phyloP scores from a whole-genome alignment of 2,113 vertebrate genomes.

The Spea bombifrons region DNA sequence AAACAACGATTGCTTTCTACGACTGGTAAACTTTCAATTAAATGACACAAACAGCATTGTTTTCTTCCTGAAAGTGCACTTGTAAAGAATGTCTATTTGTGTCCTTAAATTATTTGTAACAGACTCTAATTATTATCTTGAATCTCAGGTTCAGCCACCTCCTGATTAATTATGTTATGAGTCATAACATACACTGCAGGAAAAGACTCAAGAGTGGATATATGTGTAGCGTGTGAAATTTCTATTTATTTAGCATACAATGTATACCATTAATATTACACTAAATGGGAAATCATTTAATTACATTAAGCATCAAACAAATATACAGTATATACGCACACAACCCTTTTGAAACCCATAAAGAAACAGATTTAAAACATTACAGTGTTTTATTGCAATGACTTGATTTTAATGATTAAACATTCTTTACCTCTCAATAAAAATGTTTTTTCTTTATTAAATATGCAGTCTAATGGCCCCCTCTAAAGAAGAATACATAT shows the following conservation, averaged over 20 bases:
- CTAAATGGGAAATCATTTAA: background rate
- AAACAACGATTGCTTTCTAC: background rate
- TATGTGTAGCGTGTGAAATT: no score
- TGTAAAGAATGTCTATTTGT: background rate
- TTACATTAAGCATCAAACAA: no score
- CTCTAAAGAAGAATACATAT: no score
- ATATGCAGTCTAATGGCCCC: no score
- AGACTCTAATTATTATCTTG: constrained; percentile 51
- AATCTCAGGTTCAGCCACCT: constrained; percentile 46
- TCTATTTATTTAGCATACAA: background rate
- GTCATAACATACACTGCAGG: constrained; percentile 43
- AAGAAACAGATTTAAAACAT: no score
- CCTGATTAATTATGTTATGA: constrained; percentile 49
- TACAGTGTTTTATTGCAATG: no score
- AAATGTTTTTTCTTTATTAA: no score
- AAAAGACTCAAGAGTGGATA: background rate
- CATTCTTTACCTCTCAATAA: no score
- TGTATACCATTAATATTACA: background rate
- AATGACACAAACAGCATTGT: constrained; percentile 1
- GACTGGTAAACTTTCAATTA: background rate
- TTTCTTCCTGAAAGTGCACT: background rate
- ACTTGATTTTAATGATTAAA: no score
- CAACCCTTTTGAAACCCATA: no score
- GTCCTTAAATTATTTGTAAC: constrained; percentile 32
- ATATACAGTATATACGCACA: no score